phyloP scores from a whole-genome alignment of 2,888 invertebrate species.

The Sthenelais limicola region DNA sequence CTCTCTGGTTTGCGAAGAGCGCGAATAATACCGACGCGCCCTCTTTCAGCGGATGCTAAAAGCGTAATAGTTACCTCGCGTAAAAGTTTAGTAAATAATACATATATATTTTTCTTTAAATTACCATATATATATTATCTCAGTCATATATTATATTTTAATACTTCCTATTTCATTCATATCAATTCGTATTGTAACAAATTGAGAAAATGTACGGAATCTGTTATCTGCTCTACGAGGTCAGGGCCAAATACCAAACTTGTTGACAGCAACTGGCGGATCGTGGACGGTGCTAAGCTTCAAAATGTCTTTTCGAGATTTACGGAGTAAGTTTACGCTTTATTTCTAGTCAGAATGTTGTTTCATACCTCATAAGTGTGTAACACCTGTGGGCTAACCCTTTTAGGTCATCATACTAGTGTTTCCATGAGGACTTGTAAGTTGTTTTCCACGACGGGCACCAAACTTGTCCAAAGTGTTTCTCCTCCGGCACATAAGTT shows the following conservation, averaged over 20 bases:
- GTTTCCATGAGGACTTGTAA: neutral
- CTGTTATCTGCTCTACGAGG: too few relatives aligned
- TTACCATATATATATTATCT: too few relatives aligned
- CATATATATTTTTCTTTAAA: too few relatives aligned
- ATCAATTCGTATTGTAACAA: too few relatives aligned
- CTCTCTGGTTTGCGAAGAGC: too few relatives aligned
- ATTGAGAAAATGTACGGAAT: too few relatives aligned
- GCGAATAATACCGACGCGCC: too few relatives aligned
- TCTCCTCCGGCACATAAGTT: neutral
- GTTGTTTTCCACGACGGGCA: neutral
- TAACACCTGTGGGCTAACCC: neutral
- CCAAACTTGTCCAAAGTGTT: neutral
- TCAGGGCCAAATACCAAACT: slow-evolving; percentile 24
- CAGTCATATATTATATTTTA: too few relatives aligned
- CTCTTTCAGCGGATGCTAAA: too few relatives aligned
- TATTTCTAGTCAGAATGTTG: neutral
- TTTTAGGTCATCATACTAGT: neutral
- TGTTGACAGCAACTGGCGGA: neutral
- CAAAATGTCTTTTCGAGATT: slow-evolving; percentile 62
- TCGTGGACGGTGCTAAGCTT: neutral
- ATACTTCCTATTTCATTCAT: too few relatives aligned
- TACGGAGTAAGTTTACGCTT: slow-evolving; percentile 57
- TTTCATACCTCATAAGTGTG: neutral
- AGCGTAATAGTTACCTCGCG: too few relatives aligned
- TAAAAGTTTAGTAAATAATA: too few relatives aligned